phyloP scores from a whole-genome alignment of 2,797 vertebrate genomes.

The Hypotaenidia okinawae region DNA sequence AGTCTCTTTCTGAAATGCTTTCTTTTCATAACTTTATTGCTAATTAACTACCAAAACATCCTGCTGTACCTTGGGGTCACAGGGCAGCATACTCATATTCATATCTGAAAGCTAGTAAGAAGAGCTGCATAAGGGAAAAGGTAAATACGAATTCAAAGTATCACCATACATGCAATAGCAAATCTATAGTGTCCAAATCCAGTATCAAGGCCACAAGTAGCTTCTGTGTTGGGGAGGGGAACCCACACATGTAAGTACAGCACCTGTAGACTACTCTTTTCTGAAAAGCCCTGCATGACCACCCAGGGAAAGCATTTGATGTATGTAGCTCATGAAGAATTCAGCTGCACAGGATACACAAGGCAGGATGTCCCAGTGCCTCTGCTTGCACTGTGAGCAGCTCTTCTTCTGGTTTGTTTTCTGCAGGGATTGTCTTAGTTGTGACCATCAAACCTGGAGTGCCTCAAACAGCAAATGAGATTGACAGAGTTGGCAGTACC shows the following conservation, averaged over 20 bases:
- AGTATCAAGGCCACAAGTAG: not conserved
- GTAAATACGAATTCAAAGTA: not conserved
- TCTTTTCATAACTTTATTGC: not conserved
- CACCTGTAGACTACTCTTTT: not conserved
- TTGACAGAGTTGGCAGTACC: slow-evolving; percentile 87
- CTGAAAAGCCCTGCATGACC: not conserved
- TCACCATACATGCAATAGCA: not conserved
- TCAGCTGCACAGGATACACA: not conserved
- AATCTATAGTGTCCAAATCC: not conserved
- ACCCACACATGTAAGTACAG: not conserved
- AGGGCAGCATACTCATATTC: not conserved
- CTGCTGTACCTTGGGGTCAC: not conserved
- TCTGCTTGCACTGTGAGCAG: not conserved
- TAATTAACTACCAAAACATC: not conserved
- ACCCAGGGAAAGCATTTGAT: not conserved
- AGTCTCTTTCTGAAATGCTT: not conserved
- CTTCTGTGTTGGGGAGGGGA: not conserved
- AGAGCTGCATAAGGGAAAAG: not conserved
- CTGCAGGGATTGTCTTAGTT: slow-evolving; percentile 91
- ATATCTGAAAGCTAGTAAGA: not conserved
- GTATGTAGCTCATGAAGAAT: not conserved
- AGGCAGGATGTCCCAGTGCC: not conserved
- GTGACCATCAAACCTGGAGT: slow-evolving; percentile 94
- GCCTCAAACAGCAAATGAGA: slow-evolving; percentile 86
- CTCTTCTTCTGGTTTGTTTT: slow-evolving; percentile 20